A percentile compares a stretch with the other conserved stretches of the same genome.
Evolutionary conservation across 2,797 vertebrate species (phyloP).

Genomic region (Phoxinus dragarum): DNA sequence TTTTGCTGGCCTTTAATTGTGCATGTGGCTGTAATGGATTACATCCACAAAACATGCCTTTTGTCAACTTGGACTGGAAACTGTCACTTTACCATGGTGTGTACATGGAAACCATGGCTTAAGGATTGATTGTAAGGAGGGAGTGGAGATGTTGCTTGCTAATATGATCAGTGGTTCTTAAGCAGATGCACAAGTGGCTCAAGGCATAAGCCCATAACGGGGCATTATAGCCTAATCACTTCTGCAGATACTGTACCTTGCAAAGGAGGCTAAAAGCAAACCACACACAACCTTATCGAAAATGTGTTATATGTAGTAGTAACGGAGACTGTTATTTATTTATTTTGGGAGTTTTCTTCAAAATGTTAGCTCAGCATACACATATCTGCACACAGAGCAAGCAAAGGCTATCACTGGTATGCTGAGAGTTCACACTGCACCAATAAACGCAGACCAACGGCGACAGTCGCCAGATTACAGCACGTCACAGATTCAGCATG

Average conservation of each 20-base stretch:
- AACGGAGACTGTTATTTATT: not conserved
- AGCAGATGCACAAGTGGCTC: conserved; percentile 48
- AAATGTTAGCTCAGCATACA: not conserved
- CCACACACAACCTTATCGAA: not conserved
- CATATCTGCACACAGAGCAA: not conserved
- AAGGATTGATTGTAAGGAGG: conserved; percentile 20
- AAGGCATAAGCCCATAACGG: conserved; percentile 43
- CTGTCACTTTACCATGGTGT: not conserved
- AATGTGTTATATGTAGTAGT: conserved; percentile 8
- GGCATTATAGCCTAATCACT: conserved; percentile 48
- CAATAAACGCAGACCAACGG: too few relatives aligned
- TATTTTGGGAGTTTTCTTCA: not conserved
- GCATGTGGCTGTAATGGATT: not conserved
- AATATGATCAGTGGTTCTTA: conserved; percentile 58
- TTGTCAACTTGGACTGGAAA: not conserved
- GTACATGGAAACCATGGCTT: conserved; percentile 4
- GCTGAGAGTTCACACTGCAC: too few relatives aligned
- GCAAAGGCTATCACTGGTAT: conserved; percentile 7
- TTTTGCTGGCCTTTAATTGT: not conserved
- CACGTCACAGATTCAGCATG: too few relatives aligned
- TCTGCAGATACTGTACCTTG: conserved; percentile 15
- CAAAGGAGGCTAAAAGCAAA: not conserved
- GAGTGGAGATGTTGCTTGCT: conserved; percentile 41
- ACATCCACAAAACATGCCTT: not conserved
- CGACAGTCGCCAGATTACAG: too few relatives aligned